Base-by-base conservation (phyloP, 1,140 invertebrate genomes). In the Pachypsylla venusta region DNA sequence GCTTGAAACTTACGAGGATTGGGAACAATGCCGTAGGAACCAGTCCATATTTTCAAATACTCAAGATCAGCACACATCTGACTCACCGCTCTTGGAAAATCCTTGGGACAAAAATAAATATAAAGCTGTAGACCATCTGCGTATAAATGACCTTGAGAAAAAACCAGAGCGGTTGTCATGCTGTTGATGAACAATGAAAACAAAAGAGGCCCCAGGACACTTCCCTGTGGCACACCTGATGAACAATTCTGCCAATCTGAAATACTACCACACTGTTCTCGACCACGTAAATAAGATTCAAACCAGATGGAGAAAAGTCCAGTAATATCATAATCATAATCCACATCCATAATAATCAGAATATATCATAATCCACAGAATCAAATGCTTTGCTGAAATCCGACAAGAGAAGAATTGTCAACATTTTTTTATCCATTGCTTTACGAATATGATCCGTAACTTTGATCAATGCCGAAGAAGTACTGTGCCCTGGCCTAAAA, bases 321-420 rank as follows among this genome's bases (percentile, higher is more conserved):
- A 12, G 12, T 22, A 12, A 16, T 13, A 16, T 7, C 5, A 53
- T 16, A 14, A 7, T 53, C 48, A 53, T 7, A 22, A 10, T 12
- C 20, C 13, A 14, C 19, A 65, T 20, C 30, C 59, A 57, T 0
- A 2, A 0, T 1, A 62, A 12, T 3, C 63, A 27, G 1, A 63
- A n/a, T n/a, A n/a, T 35, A 3, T 57, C 53, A 26, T 63, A 56
- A 56, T 67, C 59, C 1, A 66, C 64, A 1, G 63, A 19, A 55
- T 65, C 62, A 54, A 72, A 71, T 1, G 66, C 68, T 39, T 67
- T 64, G 0, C 62, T 62, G 30, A 67, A 67, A 59, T 70, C 68
- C 5, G 70, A 57, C n/a, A 69, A 56, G 0, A 69, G 63, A 19
- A 71, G 12, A 5, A 70, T 63, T 12, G 62, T 67, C 25, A 64